Conservation (phyloP, 2,113 vertebrate genomes). For the Aramus guarauna region DNA sequence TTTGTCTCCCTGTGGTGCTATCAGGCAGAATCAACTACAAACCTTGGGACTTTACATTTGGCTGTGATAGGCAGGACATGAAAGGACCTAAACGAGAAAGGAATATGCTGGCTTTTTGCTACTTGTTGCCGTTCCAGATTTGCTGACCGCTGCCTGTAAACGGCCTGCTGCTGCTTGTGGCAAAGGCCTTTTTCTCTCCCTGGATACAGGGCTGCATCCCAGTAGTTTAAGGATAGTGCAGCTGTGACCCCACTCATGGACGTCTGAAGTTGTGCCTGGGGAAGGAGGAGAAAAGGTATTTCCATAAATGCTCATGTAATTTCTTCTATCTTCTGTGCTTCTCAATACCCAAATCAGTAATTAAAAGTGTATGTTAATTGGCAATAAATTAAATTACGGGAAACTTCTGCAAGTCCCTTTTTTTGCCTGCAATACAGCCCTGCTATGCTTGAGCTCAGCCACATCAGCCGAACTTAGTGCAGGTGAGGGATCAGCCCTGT, state of each 20-base stretch:
- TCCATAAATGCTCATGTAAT: background rate
- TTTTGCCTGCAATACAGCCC: background rate
- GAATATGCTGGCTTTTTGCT: background rate
- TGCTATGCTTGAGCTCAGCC: background rate
- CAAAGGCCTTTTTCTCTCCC: background rate
- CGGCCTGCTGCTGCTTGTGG: background rate
- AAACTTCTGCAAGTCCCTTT: background rate
- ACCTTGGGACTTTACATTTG: fast-evolving
- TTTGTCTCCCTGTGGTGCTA: background rate
- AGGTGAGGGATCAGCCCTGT: background rate
- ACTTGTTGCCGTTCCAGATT: background rate
- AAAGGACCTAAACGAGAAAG: background rate
- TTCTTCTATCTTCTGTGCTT: background rate
- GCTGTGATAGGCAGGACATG: background rate
- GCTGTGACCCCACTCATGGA: background rate
- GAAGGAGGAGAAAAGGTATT: background rate
- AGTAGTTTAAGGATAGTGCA: background rate
- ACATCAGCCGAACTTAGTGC: background rate
- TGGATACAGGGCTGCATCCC: background rate
- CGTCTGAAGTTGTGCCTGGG: background rate
- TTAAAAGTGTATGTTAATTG: background rate
- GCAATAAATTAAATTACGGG: background rate
- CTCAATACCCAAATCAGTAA: background rate
- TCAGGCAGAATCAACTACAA: background rate
- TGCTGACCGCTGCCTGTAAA: background rate